Conservation (phyloP, 2,797 vertebrate genomes). For the Ceryle rudis region DNA sequence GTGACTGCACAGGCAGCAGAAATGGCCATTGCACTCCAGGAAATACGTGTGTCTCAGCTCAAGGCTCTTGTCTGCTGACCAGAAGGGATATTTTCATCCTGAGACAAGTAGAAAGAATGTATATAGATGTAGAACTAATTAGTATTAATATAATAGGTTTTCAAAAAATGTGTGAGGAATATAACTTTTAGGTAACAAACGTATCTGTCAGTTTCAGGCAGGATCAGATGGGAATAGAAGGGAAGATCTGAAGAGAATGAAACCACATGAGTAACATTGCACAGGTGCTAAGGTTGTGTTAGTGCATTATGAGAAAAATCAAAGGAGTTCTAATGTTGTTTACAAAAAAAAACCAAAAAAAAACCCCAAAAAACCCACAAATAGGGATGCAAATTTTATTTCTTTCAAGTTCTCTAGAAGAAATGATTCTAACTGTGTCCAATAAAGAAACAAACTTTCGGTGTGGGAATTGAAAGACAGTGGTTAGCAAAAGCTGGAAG, state of each 20-base stretch:
- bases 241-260: background rate
- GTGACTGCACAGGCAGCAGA: background rate
- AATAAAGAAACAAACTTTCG: slow-evolving; percentile 2
- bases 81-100: background rate
- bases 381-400: background rate
- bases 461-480: background rate
- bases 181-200: background rate
- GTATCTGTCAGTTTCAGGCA: background rate
- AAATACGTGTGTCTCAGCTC: background rate
- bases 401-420: background rate
- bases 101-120: background rate
- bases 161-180: background rate
- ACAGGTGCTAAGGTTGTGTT: background rate
- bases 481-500: slow-evolving; percentile 4
- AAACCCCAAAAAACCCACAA: accelerated
- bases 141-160: background rate
- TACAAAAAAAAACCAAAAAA: background rate
- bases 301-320: background rate
- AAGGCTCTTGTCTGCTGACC: background rate
- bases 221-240: background rate
- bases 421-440: background rate
- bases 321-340: background rate
- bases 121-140: background rate
- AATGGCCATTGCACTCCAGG: background rate
- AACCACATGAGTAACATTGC: too few species aligned